Evolutionary conservation across 2,888 invertebrate species (phyloP).

Genomic region (Nomada lathburiana): DNA sequence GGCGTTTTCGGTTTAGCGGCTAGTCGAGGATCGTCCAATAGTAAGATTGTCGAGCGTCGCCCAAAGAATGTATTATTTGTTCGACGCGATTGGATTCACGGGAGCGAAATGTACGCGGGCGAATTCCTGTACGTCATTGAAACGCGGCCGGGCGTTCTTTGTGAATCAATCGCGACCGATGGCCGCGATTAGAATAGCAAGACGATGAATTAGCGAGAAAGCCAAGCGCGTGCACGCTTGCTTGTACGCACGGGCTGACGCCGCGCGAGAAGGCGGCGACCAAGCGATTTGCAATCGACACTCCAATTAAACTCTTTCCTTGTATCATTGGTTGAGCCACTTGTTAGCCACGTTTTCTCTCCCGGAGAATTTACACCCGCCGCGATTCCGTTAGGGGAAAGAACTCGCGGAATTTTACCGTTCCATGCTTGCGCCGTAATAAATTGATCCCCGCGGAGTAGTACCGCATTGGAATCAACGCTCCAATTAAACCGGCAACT

Average conservation of each 20-base stretch:
- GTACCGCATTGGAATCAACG: slow-evolving; percentile 34
- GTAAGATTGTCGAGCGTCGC: not conserved
- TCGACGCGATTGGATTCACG: not conserved
- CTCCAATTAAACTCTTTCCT: slow-evolving; percentile 11
- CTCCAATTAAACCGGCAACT: slow-evolving; percentile 21
- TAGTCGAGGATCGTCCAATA: slow-evolving; percentile 19
- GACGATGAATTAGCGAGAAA: slow-evolving; percentile 29
- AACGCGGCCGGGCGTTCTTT: slow-evolving; percentile 42
- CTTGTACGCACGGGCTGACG: not conserved
- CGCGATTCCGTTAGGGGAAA: slow-evolving; percentile 6
- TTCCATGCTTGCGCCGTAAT: slow-evolving; percentile 3
- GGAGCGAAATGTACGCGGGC: not conserved
- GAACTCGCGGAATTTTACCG: slow-evolving; percentile 5
- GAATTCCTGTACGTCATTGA: slow-evolving; percentile 25
- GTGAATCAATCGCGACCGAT: slow-evolving; percentile 42
- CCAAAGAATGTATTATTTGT: not conserved
- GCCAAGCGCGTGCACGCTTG: not conserved
- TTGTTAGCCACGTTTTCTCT: not conserved
- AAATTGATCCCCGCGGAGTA: not conserved
- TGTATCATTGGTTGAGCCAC: no score
- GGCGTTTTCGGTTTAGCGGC: not conserved
- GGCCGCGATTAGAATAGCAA: slow-evolving; percentile 33
- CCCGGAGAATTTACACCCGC: not conserved
- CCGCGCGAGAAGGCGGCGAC: slow-evolving; percentile 4
- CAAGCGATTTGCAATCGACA: slow-evolving; percentile 9